These are phyloP conservation scores for Eolophus roseicapilla DNA, from an alignment of 2,113 vertebrate genomes.

Conservation along the genomic window DNA sequence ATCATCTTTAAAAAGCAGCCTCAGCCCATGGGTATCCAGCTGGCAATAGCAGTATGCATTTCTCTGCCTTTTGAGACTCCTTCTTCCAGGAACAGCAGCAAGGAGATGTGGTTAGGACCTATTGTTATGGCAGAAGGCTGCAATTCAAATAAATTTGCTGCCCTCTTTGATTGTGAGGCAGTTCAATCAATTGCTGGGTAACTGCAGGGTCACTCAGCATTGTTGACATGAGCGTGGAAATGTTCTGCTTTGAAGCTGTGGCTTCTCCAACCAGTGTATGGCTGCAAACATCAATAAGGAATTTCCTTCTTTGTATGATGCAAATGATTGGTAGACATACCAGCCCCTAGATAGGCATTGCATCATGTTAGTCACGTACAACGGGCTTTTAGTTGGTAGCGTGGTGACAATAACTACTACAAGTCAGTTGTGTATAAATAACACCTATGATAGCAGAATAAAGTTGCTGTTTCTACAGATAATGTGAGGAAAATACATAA, in stretches of 20 bases:
- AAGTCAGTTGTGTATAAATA: not conserved
- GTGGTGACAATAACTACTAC: not conserved
- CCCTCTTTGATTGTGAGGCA: not conserved
- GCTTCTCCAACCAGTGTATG: fast-evolving
- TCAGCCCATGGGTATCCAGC: not conserved
- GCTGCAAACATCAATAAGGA: not conserved
- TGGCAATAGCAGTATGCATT: not conserved
- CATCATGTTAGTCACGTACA: not conserved
- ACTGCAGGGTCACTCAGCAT: not conserved
- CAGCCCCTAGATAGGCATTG: not conserved
- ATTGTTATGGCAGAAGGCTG: not conserved
- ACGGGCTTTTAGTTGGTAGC: not conserved
- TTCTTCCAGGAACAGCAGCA: slow-evolving; percentile 32
- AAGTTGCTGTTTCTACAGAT: not conserved
- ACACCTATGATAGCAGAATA: not conserved
- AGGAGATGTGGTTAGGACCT: not conserved
- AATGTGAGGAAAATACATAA: not conserved
- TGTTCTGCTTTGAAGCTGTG: not conserved
- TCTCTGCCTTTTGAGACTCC: not conserved
- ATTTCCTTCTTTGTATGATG: not conserved
- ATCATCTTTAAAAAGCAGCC: not conserved
- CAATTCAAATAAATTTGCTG: not conserved
- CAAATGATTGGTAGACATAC: not conserved
- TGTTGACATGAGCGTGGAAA: not conserved
- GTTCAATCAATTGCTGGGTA: not conserved